phyloP scores from a whole-genome alignment of 2,113 vertebrate species.

The Thunnus thynnus region DNA sequence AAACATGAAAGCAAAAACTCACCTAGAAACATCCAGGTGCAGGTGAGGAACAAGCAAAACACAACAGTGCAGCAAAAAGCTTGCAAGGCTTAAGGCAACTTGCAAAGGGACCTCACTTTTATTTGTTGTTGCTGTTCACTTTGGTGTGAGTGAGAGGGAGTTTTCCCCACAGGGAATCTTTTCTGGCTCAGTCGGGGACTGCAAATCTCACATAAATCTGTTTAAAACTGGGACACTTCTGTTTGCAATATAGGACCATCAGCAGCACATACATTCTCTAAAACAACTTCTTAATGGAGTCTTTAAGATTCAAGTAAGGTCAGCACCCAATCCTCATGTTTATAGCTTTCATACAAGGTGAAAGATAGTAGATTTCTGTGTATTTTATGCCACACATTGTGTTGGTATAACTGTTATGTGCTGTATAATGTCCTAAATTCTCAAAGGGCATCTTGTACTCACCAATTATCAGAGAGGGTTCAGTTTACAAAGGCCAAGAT shows the following conservation, averaged over 20 bases:
- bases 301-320: background rate
- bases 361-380: conserved; percentile 1
- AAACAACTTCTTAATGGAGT: conserved; percentile 35
- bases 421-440: conserved; percentile 29
- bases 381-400: background rate
- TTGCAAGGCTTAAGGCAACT: conserved; percentile 58
- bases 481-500: conserved; percentile 37
- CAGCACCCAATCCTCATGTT: background rate
- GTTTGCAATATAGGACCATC: conserved; percentile 59
- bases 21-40: conserved; percentile 59
- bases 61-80: conserved; percentile 56
- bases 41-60: conserved; percentile 66
- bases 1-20: conserved; percentile 35
- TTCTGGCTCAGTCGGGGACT: conserved; percentile 60
- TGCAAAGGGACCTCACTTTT: conserved; percentile 66
- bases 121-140: conserved; percentile 66
- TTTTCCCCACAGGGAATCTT: conserved; percentile 76
- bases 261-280: conserved; percentile 35
- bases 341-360: conserved; percentile 20
- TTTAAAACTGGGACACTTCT: conserved; percentile 81
- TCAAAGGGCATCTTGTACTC: conserved; percentile 28
- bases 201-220: conserved; percentile 73
- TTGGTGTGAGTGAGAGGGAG: conserved; percentile 73
- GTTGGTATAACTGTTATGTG: conserved; percentile 19
- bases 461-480: conserved; percentile 47